A percentile compares a stretch with the other conserved stretches of the same genome.
Evolutionary conservation across 2,113 vertebrate genomes (phyloP).

Genomic region (Eurypyga helias): DNA sequence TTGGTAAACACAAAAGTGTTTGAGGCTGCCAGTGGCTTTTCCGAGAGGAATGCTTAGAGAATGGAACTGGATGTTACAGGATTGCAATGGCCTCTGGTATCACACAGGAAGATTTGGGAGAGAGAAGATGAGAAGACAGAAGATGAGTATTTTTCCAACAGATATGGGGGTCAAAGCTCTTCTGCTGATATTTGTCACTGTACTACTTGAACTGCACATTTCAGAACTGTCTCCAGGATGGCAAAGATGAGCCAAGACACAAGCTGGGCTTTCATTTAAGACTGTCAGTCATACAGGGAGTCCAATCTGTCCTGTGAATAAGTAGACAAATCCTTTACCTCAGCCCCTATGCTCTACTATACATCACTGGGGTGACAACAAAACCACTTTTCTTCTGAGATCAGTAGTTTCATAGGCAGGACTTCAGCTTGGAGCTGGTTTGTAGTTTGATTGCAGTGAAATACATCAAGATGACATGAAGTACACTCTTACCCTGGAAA

Average conservation of each 20-base stretch:
- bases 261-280: neutral
- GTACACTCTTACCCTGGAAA: constrained; percentile 75
- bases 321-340: neutral
- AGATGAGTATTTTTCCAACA: neutral
- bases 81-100: neutral
- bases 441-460: constrained; percentile 56
- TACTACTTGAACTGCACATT: neutral
- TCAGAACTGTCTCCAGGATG: neutral
- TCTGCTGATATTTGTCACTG: neutral
- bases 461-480: constrained; percentile 70
- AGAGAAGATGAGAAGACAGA: neutral
- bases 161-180: neutral
- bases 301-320: neutral
- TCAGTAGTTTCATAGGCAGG: constrained; percentile 66
- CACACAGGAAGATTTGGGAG: neutral
- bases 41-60: neutral
- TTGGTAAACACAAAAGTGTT: neutral
- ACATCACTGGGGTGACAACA: neutral
- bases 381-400: neutral
- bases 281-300: neutral
- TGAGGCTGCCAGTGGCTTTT: neutral
- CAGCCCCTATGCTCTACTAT: neutral
- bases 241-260: neutral
- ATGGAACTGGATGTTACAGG: neutral
- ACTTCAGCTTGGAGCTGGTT: constrained; percentile 71